Evolutionary conservation across 1,140 invertebrate species (phyloP), one percentile per base, ranked within the genome.

Genomic region (Limonius californicus): DNA sequence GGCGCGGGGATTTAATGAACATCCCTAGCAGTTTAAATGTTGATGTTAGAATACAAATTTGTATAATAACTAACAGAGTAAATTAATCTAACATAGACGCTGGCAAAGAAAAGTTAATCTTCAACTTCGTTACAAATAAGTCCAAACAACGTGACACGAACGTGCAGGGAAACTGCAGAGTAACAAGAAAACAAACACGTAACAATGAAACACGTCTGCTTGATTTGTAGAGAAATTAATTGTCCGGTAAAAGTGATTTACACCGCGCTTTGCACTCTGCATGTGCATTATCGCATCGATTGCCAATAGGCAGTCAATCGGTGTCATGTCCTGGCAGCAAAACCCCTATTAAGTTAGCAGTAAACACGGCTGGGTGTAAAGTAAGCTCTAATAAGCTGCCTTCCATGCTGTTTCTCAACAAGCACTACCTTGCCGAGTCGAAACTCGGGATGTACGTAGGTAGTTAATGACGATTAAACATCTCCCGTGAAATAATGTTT

Each of bases 291-390:
- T 57, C 56, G 56, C 23, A 42, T 42, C 32, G 18, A 43, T 30
- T 57, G 56, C 32, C 56, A 57, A 57, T 57, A 20, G 56, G 39
- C 7, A 43, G 56, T 39, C 56, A 42, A 57, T 57, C 56, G 56
- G 18, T 23, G 20, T 57, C 56, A 57, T 57, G 56, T 57, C 12
- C 20, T 39, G 56, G n/a, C 32, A n/a, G 35, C 15, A 20, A 57
- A 43, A 39, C 30, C 39, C 30, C 56, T 57, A 19, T 57, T 57
- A 57, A 57, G 56, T 43, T 42, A 20, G 56, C 56, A 39, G 56
- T 57, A 57, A 57, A 57, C 56, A 57, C 39, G 56, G 16, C 1
- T 57, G 23, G 15, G n/a, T 39, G 15, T 20, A 19, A 39, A 57
- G 27, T 42, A 19, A 43, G 39, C 18, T 57, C 27, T 42, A 57